Percentiles rank a stretch among this genome's conserved stretches.
Evolutionary conservation across 2,797 vertebrate genomes (phyloP).

Genomic region (Scleropages formosus): DNA sequence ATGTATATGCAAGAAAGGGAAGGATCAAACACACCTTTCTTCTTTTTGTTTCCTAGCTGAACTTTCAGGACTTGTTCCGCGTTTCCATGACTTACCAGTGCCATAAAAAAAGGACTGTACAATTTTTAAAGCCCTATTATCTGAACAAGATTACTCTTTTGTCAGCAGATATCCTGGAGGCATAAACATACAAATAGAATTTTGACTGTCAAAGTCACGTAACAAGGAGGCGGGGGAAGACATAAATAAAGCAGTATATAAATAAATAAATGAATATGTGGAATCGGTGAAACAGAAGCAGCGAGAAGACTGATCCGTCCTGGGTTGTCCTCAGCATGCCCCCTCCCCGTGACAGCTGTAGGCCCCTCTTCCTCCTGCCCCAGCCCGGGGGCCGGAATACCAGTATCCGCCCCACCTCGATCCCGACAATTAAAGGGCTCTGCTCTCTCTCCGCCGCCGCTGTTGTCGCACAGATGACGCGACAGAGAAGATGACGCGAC

Average conservation of each 20-base stretch:
- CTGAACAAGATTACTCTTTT: constrained; percentile 63
- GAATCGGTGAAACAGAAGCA: not conserved
- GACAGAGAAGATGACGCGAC: constrained; percentile 45
- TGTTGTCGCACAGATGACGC: constrained; percentile 43
- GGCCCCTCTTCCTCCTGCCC: no score
- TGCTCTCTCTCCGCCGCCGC: no score
- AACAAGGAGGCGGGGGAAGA: constrained; percentile 30
- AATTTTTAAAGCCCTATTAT: constrained; percentile 57
- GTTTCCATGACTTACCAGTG: constrained; percentile 50
- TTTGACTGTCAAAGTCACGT: constrained; percentile 45
- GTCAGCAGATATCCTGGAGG: constrained; percentile 59
- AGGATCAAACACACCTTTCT: not conserved
- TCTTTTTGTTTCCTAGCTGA: constrained; percentile 39
- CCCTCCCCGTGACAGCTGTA: no score
- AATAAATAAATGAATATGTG: constrained; percentile 37
- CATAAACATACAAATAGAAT: constrained; percentile 57
- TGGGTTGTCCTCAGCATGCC: constrained; percentile 33
- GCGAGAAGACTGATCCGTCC: not conserved
- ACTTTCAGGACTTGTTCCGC: constrained; percentile 54
- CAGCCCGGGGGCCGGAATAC: no score
- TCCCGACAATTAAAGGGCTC: no score
- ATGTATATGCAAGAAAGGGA: not conserved
- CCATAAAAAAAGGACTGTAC: constrained; percentile 40
- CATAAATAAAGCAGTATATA: constrained; percentile 32
- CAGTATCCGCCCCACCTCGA: no score